phyloP scores from a whole-genome alignment of 2,113 vertebrate species.

The Rana temporaria region DNA sequence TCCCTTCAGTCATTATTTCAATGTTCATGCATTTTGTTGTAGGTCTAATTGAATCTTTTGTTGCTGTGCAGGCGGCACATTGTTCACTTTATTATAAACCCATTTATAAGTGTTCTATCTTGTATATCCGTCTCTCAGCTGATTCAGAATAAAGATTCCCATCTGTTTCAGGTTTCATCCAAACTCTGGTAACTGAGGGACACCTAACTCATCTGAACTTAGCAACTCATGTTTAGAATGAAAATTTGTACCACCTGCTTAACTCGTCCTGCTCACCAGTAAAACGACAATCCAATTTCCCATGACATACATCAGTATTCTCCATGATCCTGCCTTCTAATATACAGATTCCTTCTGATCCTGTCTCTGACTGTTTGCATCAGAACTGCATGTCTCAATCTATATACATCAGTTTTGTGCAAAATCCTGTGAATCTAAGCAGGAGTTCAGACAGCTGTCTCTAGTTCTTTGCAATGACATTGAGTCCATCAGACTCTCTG shows the following conservation, averaged over 20 bases:
- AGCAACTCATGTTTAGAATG: not conserved
- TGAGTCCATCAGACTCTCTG: too few species aligned
- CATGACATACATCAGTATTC: too few species aligned
- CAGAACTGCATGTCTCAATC: too few species aligned
- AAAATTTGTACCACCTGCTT: not conserved
- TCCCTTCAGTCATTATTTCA: constrained; percentile 35
- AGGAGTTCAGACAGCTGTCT: too few species aligned
- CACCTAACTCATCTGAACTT: constrained; percentile 6
- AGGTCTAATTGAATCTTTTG: constrained; percentile 38
- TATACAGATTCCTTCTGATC: too few species aligned
- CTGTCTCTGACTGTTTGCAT: too few species aligned
- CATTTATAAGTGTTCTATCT: constrained; percentile 38
- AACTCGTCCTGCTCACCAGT: not conserved
- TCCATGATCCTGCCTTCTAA: too few species aligned
- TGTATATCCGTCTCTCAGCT: constrained; percentile 1
- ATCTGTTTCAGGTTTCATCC: constrained; percentile 41
- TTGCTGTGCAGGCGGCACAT: constrained; percentile 26
- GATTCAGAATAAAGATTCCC: constrained; percentile 9
- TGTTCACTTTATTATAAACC: constrained; percentile 15
- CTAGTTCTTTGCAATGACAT: too few species aligned
- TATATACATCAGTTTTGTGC: too few species aligned
- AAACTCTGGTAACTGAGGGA: constrained; percentile 33
- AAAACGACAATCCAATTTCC: too few species aligned
- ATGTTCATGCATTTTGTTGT: constrained; percentile 31
- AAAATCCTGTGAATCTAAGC: too few species aligned